Evolutionary conservation across 2,113 vertebrate species (phyloP).

Genomic region (Dasyornis broadbenti): DNA sequence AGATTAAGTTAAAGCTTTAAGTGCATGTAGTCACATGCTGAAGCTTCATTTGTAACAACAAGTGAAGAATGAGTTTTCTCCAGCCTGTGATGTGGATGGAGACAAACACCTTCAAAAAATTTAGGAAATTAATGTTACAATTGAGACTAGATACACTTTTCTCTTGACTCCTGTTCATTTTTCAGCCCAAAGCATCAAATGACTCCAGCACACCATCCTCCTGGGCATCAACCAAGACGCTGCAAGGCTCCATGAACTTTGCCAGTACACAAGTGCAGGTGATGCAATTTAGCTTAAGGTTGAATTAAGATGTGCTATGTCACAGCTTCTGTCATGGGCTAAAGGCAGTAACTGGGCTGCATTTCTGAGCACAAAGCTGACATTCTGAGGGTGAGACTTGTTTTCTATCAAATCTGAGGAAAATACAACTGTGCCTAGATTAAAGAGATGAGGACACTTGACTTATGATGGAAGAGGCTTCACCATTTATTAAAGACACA

Average conservation of each 20-base stretch:
- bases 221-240: not conserved
- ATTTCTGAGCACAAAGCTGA: not conserved
- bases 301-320: not conserved
- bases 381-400: not conserved
- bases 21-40: not conserved
- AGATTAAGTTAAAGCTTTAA: not conserved
- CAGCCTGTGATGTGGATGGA: not conserved
- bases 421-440: not conserved
- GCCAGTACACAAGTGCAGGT: not conserved
- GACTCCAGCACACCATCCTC: not conserved
- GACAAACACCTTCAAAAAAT: not conserved
- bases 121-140: not conserved
- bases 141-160: not conserved
- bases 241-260: not conserved
- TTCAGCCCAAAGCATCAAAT: not conserved
- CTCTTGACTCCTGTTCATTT: not conserved
- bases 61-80: not conserved
- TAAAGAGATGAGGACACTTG: not conserved
- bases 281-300: not conserved
- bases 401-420: not conserved
- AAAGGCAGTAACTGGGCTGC: not conserved
- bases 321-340: not conserved
- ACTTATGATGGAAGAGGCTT: not conserved
- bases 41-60: not conserved
- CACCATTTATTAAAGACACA: accelerated